Evolutionary conservation across 2,113 vertebrate species (phyloP).

Genomic region (Poeciliopsis turrubarensis): DNA sequence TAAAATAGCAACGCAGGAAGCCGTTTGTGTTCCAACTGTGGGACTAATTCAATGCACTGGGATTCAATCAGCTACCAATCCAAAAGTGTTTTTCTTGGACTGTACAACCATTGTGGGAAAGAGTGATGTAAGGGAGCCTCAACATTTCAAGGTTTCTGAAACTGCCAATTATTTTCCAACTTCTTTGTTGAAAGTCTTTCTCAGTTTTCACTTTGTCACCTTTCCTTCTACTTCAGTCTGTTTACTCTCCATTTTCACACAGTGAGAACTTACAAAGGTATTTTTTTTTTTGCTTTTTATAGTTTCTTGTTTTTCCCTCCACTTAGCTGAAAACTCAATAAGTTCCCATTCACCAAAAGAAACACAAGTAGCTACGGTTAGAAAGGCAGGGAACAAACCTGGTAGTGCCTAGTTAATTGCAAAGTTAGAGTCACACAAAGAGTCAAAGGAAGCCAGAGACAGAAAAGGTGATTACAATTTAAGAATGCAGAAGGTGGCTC

Average conservation of each 20-base stretch:
- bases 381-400: neutral
- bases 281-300: neutral
- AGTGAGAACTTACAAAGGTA: constrained; percentile 9
- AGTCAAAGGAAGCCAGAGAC: neutral
- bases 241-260: neutral
- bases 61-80: constrained; percentile 30
- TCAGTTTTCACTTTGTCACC: neutral
- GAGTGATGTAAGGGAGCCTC: constrained; percentile 3
- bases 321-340: constrained; percentile 21
- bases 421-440: neutral
- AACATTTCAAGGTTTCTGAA: constrained; percentile 12
- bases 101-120: constrained; percentile 1
- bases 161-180: constrained; percentile 1
- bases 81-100: constrained; percentile 26
- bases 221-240: neutral
- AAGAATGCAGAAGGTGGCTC: neutral
- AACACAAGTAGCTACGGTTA: constrained; percentile 1
- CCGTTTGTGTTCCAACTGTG: constrained; percentile 31
- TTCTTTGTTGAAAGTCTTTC: neutral
- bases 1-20: constrained; percentile 27
- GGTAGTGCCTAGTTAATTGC: neutral
- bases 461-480: neutral
- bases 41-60: constrained; percentile 36
- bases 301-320: neutral
- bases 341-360: constrained; percentile 26